A percentile compares a stretch with the other conserved stretches of the same genome.
Conservation (phyloP, 2,888 invertebrate species). For the Euclidia mi region DNA sequence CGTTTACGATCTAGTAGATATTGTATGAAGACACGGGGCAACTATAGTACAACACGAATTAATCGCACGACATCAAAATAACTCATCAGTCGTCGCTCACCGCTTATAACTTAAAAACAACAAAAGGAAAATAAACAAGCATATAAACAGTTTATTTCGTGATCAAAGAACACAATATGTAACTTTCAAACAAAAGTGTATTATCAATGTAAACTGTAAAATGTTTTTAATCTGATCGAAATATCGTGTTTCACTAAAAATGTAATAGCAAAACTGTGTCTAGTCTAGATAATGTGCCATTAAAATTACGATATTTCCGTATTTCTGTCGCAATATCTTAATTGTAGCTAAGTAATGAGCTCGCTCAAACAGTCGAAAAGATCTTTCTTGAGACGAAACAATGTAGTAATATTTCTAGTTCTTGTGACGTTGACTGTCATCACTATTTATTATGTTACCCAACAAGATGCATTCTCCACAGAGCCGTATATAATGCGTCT, state of each 20-base stretch:
- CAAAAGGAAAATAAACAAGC: too few species aligned
- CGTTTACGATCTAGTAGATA: too few species aligned
- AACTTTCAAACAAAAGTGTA: too few species aligned
- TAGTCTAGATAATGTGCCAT: conserved; percentile 16
- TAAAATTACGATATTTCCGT: conserved; percentile 18
- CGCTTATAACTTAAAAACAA: too few species aligned
- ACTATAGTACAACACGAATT: too few species aligned
- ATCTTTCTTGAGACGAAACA: conserved; percentile 9
- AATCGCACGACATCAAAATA: too few species aligned
- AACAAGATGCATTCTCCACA: conserved; percentile 3
- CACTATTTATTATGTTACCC: conserved; percentile 20
- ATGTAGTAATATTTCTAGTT: conserved; percentile 14
- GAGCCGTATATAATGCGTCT: conserved; percentile 12
- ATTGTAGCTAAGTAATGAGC: conserved; percentile 16
- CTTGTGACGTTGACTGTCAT: conserved; percentile 18
- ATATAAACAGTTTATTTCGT: too few species aligned
- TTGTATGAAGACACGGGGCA: too few species aligned
- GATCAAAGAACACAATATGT: too few species aligned
- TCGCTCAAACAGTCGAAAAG: conserved; percentile 19
- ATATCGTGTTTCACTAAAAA: conserved; percentile 10
- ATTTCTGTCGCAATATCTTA: conserved; percentile 3
- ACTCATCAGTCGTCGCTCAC: too few species aligned
- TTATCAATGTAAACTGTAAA: too few species aligned
- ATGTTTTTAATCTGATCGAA: too few species aligned
- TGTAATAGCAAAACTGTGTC: conserved; percentile 14